Percentiles rank a stretch among this genome's conserved stretches.
These are phyloP conservation scores for Heliopora coerulea DNA, from an alignment of 92 coral and sea anemone species.

Conservation along the genomic window DNA sequence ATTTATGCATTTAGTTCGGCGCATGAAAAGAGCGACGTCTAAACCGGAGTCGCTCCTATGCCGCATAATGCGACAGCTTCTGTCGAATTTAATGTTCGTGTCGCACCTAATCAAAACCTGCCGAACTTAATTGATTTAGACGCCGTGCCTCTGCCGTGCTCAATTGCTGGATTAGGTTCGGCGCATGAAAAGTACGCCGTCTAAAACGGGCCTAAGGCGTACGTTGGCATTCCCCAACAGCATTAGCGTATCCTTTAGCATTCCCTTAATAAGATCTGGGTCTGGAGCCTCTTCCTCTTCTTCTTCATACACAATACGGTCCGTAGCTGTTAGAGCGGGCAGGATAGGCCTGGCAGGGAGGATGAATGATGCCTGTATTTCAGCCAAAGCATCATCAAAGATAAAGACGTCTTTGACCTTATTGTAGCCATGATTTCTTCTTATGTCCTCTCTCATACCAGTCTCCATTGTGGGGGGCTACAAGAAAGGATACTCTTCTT, in stretches of 20 bases:
- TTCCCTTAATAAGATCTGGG: slow-evolving; percentile 47
- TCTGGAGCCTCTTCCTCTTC: slow-evolving; percentile 50
- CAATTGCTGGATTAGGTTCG: no score
- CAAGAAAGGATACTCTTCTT: slow-evolving; percentile 42
- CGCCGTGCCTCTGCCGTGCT: no score
- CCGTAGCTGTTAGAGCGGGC: slow-evolving; percentile 52
- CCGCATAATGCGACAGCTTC: no score
- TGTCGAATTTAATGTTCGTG: no score
- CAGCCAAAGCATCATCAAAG: slow-evolving; percentile 51
- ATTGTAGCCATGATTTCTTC: slow-evolving; percentile 43
- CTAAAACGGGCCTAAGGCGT: no score
- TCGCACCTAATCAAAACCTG: no score
- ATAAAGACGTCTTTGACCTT: slow-evolving; percentile 54
- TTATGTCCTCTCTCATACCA: slow-evolving; percentile 60
- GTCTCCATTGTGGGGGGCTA: slow-evolving; percentile 54
- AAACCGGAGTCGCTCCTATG: no score
- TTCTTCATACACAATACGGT: slow-evolving; percentile 24
- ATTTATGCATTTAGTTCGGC: no score
- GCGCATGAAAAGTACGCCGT: no score
- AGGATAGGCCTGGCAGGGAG: slow-evolving; percentile 57
- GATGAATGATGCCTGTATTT: slow-evolving; percentile 48
- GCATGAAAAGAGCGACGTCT: no score
- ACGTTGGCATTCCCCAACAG: slow-evolving; percentile 49
- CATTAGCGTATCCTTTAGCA: slow-evolving; percentile 56
- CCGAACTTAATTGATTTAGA: no score